Percentiles rank a stretch among this genome's conserved stretches.
Evolutionary conservation across 2,113 vertebrate species (phyloP).

Genomic region (Cygnus buccinator): DNA sequence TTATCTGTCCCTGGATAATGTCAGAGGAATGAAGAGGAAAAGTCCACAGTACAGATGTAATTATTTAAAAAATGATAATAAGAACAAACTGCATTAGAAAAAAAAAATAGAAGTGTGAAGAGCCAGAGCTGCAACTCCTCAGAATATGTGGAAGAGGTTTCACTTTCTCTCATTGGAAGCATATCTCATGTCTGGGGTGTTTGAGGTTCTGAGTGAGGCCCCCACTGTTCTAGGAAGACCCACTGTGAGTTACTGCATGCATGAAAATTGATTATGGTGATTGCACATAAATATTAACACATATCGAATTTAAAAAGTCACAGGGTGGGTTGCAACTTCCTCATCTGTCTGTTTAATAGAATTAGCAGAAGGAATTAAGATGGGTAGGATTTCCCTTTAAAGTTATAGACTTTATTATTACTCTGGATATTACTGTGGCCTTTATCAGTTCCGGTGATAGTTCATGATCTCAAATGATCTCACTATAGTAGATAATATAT

Average conservation of each 20-base stretch:
- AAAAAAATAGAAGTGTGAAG: background rate
- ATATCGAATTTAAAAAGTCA: background rate
- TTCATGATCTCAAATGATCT: background rate
- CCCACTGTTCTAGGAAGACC: background rate
- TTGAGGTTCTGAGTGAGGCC: background rate
- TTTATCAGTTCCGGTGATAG: background rate
- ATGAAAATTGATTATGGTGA: background rate
- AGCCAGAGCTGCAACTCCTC: background rate
- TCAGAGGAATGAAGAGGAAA: background rate
- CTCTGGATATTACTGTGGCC: background rate
- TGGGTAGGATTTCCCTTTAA: background rate
- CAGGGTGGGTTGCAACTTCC: background rate
- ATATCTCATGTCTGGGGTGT: accelerated
- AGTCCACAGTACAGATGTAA: background rate
- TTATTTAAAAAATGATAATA: background rate
- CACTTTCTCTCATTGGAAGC: background rate
- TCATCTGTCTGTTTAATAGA: background rate
- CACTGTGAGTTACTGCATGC: accelerated
- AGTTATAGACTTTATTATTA: background rate
- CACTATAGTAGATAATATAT: background rate
- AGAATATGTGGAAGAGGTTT: background rate
- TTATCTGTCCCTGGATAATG: background rate
- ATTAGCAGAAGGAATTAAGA: background rate
- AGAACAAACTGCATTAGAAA: background rate
- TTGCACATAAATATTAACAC: accelerated